Evolutionary conservation across 2,797 vertebrate species (phyloP).

Genomic region (Dromococcyx pavoninus): DNA sequence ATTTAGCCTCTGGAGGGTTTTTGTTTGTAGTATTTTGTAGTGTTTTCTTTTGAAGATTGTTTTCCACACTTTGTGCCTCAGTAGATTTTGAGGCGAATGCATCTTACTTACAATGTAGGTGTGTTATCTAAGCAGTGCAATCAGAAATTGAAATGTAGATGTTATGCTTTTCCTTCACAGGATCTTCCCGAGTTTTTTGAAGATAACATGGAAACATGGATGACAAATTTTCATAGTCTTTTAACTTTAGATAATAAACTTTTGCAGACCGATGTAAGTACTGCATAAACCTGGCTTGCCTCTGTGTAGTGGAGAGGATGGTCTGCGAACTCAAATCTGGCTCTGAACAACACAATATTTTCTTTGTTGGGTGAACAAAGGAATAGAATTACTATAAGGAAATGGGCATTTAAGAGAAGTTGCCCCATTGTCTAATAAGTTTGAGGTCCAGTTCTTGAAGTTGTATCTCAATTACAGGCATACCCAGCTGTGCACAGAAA

Average conservation of each 20-base stretch:
- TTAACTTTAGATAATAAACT: constrained; percentile 98
- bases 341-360: not conserved
- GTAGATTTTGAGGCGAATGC: not conserved
- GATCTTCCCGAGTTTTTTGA: constrained; percentile 99
- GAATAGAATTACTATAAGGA: not conserved
- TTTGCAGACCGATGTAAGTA: constrained; percentile 93
- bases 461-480: not conserved
- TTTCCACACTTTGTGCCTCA: not conserved
- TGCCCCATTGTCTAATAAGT: not conserved
- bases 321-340: not conserved
- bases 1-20: not conserved
- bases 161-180: constrained; percentile 71
- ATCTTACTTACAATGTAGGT: not conserved
- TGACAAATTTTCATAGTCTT: constrained; percentile 95
- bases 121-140: not conserved
- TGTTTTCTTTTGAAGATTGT: not conserved
- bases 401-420: not conserved
- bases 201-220: constrained; percentile 99
- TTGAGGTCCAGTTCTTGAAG: not conserved
- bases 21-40: too few species aligned
- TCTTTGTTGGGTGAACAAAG: not conserved
- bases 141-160: not conserved
- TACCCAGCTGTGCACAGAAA: not conserved
- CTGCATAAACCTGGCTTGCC: not conserved
- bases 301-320: not conserved